Base-by-base conservation (phyloP, 2,113 vertebrate species). In the Sinosuthora webbiana region DNA sequence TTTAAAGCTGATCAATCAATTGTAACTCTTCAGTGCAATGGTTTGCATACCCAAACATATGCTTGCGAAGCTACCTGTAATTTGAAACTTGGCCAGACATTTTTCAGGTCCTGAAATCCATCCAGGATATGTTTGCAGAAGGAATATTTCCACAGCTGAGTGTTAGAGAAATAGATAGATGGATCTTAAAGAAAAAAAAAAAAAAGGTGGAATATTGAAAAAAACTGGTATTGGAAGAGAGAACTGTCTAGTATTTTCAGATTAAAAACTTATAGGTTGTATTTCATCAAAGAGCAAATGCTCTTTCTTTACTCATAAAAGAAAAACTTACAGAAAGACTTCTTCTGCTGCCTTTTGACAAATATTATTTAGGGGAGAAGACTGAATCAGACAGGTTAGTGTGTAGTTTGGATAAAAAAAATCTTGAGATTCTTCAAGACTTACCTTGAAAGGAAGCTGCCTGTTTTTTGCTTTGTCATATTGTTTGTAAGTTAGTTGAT, bases 221-320 rank as follows among this genome's bases (percentile, higher is more conserved):
- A 22, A 74, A 56, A 1, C 57, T 83, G 17, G 1, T 50, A 7
- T 42, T 35, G 8, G 4, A 73, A 64, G 49, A 64, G 4, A 50
- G 15, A 59, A 15, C 13, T 24, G 13, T 49, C 6, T 25, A 30
- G 7, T 63, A 15, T 85, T 81, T 78, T 81, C 50, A 13, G 16
- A 39, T 70, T 39, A 5, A 69, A 65, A 81, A 44, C 12, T 53
- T 0, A 0, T 1, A 30, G 37, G 3, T 17, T 44, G 13, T 47
- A 13, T 20, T 7, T 69, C 0, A 20, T 35, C 5, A 25, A 74
- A 77, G 10, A 74, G 3, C 11, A 88, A 70, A 30, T 20, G 11
- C 17, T 70, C 31, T 19, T 69, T 3, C 4, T 82, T 87, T 42
- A 44, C 6, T 35, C 53, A 11, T 3, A 18, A 64, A 78, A 77